Evolutionary conservation across 2,113 vertebrate species (phyloP).

Genomic region (Orthochromis indermauri): DNA sequence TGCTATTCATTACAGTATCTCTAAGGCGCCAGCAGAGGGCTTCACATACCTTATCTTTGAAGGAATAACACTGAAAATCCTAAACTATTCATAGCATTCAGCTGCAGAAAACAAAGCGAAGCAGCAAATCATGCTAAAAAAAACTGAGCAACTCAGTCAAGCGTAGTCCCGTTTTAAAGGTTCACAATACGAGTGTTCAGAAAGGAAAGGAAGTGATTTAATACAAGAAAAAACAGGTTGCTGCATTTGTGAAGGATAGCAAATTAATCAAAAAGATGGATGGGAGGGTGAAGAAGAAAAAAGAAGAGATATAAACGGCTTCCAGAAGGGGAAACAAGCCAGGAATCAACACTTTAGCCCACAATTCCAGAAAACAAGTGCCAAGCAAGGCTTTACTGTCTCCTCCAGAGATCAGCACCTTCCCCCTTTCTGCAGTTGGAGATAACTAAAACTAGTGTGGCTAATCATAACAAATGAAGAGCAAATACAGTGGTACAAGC

Average conservation of each 20-base stretch:
- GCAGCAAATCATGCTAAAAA: background rate
- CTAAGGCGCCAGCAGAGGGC: background rate
- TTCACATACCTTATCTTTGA: background rate
- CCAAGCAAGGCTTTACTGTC: background rate
- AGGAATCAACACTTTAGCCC: background rate
- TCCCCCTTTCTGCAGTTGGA: background rate
- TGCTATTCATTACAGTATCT: background rate
- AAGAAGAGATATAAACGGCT: background rate
- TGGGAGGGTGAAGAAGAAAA: background rate
- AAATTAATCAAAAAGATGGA: background rate
- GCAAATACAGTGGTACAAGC: background rate
- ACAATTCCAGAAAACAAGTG: background rate
- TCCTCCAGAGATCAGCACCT: background rate
- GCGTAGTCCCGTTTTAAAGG: background rate
- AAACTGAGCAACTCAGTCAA: background rate
- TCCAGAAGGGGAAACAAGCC: background rate
- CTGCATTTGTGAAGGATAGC: background rate
- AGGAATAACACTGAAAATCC: background rate
- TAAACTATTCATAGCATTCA: background rate
- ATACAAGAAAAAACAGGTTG: background rate
- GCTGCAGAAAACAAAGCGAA: background rate
- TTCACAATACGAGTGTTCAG: background rate
- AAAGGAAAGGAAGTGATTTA: background rate
- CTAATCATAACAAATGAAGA: constrained; percentile 10
- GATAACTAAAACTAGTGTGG: background rate